These are phyloP conservation scores for Lamellibrachia luymesi DNA, from an alignment of 1,140 invertebrate genomes.

Conservation along the genomic window DNA sequence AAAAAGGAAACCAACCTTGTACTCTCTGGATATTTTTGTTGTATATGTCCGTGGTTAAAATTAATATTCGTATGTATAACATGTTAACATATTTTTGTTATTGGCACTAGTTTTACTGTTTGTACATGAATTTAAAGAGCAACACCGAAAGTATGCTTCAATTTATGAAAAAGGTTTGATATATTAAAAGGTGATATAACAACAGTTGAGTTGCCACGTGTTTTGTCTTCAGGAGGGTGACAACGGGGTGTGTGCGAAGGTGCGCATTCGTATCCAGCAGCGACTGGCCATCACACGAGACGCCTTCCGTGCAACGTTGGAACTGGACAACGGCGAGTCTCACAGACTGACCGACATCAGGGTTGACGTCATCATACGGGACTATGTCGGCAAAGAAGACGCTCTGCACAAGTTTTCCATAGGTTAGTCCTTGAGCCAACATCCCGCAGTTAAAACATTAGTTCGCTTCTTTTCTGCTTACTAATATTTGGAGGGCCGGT, in stretches of 20 bases:
- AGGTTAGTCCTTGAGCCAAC: slow-evolving; percentile 22
- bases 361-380: slow-evolving; percentile 22
- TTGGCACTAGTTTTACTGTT: not conserved
- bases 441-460: too few species aligned
- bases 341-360: slow-evolving; percentile 18
- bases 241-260: slow-evolving; percentile 38
- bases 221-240: slow-evolving; percentile 10
- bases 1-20: too few species aligned
- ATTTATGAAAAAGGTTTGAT: not conserved
- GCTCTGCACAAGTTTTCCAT: slow-evolving; percentile 31
- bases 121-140: not conserved
- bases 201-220: not conserved
- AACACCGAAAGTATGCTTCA: not conserved
- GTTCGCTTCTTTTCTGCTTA: too few species aligned
- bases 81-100: not conserved
- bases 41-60: too few species aligned
- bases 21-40: too few species aligned
- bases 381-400: not conserved
- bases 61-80: not conserved
- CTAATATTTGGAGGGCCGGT: too few species aligned
- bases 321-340: slow-evolving; percentile 34
- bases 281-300: slow-evolving; percentile 34
- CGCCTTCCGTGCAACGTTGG: slow-evolving; percentile 33
- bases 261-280: slow-evolving; percentile 35
- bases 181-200: not conserved